Evolutionary conservation across 2,113 vertebrate species (phyloP), one percentile per base, ranked within the genome.

Genomic region (Tachycineta bicolor): DNA sequence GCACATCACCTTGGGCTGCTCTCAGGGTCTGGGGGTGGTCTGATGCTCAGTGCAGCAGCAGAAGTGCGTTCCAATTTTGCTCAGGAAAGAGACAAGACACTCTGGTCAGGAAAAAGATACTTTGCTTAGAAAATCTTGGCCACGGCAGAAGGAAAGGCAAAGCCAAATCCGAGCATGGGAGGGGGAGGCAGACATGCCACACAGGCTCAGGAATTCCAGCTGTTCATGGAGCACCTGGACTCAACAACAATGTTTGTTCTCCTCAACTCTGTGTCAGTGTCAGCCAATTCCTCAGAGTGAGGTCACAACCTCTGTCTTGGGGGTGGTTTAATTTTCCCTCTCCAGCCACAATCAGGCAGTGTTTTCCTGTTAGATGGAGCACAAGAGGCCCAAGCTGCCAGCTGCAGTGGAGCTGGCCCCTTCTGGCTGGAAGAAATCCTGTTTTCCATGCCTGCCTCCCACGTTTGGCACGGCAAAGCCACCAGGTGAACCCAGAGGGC

Each of bases 151-250:
- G 18, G 41, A 39, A 39, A 85, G 59, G 18, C 47, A 95, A 93
- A 91, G 71, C 58, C 62, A 95, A 85, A 69, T 25, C 62, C 73
- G 87, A 63, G 77, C 79, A 85, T 55, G 67, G 80, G 67, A 90
- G 64, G 50, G 93, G 34, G 50, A 75, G 52, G 55, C 31, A 89
- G 74, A 34, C 69, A 83, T 87, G 75, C 78, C 88, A 94, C 47
- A 41, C 37, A 91, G 62, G 68, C 47, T 39, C 37, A 91, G 62
- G 68, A 81, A 93, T 93, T 92, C 67, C 94, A 81, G 83, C 68
- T 94, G 92, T 64, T 84, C 87, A 41, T 52, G 91, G 50, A 94
- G 71, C 80, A 83, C 78, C 82, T 90, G 91, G 82, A 65, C 59
- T 46, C 47, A 59, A 67, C 41, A 59, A 46, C 21, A n/a, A n/a